Base-by-base conservation (phyloP, 2,113 vertebrate genomes). In the Trinectes maculatus region DNA sequence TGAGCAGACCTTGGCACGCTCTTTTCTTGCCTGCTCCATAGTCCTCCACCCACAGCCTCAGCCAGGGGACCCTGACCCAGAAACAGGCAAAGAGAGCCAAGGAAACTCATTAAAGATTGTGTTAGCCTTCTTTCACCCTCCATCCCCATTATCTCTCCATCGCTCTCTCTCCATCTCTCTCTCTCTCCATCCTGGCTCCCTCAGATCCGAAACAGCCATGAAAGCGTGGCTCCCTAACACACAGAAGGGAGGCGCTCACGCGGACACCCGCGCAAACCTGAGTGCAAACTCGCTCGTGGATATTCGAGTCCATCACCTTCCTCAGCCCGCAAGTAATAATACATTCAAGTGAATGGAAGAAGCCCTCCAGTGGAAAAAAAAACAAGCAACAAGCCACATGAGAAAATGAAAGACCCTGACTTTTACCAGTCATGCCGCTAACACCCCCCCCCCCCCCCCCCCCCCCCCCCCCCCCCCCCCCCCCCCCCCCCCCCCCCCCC, bases 1-100 rank as follows among this genome's bases (percentile, higher is more conserved):
- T 31, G 39, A 51, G 62, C 55, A 80, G 77, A 82, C 82, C 79
- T 71, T 29, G 56, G 74, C 67, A 70, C n/a, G 62, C 62, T 74
- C 63, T 65, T 57, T 72, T 75, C 63, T 61, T 54, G 69, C 66
- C 51, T 77, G 77, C 69, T 74, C 59, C 49, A 39, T 10, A 68
- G 76, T 80, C 80, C 51, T 69, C 87, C 85, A 81, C 85, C 86
- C 82, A 88, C 84, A 78, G 80, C 77, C 74, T 83, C 71, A 85
- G 56, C 83, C 79, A 85, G 40, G 68, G 84, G 88, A 86, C 88
- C 80, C 75, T 91, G 91, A 91, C 90, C 86, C 87, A 92, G 87
- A 90, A 89, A 89, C 79, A 65, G 71, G 74, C 82, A 83, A 79
- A 66, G 66, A 82, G 61, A 88, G 77, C 73, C 70, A 75, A 85